Conservation (phyloP, 2,797 vertebrate genomes). For the Salmo trutta region DNA sequence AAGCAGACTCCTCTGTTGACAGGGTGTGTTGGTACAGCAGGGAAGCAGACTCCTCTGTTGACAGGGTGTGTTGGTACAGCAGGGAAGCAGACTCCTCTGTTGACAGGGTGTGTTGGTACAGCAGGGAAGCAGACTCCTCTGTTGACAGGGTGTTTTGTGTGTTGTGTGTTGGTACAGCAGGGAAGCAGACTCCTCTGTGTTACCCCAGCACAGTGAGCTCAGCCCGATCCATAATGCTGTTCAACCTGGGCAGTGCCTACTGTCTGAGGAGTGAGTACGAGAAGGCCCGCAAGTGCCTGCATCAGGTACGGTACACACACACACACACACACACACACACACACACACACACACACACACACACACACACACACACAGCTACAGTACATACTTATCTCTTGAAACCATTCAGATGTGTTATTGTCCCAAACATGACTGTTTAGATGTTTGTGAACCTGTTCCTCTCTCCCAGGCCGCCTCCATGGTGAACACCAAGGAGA, state of each 20-base stretch:
- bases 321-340: no score
- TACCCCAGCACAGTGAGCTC: constrained; percentile 93
- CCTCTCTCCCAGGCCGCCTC: constrained; percentile 84
- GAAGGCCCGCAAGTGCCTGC: constrained; percentile 96
- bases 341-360: not conserved
- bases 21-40: constrained; percentile 73
- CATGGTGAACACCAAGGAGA: constrained; percentile 93
- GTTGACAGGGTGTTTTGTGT: no score
- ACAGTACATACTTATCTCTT: not conserved
- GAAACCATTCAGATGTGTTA: no score
- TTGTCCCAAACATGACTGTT: not conserved
- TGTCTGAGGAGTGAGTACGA: constrained; percentile 97
- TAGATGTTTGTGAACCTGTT: constrained; percentile 11
- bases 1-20: no score
- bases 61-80: no score
- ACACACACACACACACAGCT: not conserved
- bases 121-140: no score
- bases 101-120: no score
- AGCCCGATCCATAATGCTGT: constrained; percentile 95
- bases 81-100: no score
- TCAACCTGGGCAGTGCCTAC: constrained; percentile 97
- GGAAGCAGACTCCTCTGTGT: constrained; percentile 67
- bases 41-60: constrained; percentile 84
- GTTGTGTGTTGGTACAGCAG: no score
- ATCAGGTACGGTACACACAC: constrained; percentile 79